Evolutionary conservation across 2,797 vertebrate genomes (phyloP), one percentile per base, ranked within the genome.

Genomic region (Podargus strigoides): DNA sequence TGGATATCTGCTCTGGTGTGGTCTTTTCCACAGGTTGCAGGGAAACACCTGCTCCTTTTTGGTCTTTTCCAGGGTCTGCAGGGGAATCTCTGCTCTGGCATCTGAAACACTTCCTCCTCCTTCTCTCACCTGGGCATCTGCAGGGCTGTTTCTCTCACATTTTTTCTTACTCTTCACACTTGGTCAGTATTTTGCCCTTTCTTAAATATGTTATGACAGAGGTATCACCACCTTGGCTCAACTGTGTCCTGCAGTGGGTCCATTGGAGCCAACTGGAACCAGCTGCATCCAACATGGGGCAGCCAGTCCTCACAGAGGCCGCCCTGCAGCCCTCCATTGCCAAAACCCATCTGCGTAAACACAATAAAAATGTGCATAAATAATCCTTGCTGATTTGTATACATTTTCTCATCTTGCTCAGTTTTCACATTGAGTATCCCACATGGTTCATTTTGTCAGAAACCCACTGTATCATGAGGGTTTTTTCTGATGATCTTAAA

Each of bases 211-310:
- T 53, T 60, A n/a, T 34, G 20, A n/a, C 18, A 21, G 20, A 78
- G 15, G 4, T 2, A 8, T 2, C 3, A 15, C 6, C 15, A 26
- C 4, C 2, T 6, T 7, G 23, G 12, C 3, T 74, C 10, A 73
- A 10, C 7, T 3, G 1, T 59, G 18, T 10, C 26, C 20, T 85
- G 49, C 2, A 0, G 2, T 14, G 21, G 5, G 36, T 39, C 7
- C 0, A 0, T 3, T 50, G 24, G 12, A 46, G 10, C 13, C 0
- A 8, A 8, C n/a, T 50, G 34, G 32, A 64, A 36, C 6, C 1
- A 7, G 1, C 20, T 76, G 63, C 44, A 3, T 32, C 15, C 1
- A 2, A 24, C 4, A 56, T 0, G 3, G 22, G 27, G 14, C 46
- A 70, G 14, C 8, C 34, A 28, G 2, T 30, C 2, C 22, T 79